Evolutionary conservation across 2,113 vertebrate species (phyloP).

Genomic region (Chiloscyllium plagiosum): DNA sequence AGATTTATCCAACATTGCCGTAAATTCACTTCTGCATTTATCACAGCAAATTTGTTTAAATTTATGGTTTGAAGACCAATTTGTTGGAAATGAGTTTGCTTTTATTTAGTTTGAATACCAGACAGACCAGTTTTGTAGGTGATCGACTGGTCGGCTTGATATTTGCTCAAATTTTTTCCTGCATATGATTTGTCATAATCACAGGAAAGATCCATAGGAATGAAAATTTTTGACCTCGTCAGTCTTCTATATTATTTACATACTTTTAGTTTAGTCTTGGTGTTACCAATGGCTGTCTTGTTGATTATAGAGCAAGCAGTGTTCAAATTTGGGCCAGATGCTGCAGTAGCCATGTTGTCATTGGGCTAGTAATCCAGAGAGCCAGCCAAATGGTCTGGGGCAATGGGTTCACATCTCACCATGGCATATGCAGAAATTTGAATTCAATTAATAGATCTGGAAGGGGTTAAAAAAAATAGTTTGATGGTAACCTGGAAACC

Average conservation of each 20-base stretch:
- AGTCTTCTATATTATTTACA: neutral
- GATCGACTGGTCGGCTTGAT: neutral
- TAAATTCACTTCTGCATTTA: conserved; percentile 52
- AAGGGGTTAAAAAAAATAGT: too few species aligned
- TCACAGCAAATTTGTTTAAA: conserved; percentile 42
- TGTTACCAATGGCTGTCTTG: neutral
- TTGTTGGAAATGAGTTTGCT: neutral
- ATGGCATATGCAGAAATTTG: too few species aligned
- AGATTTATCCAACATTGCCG: conserved; percentile 60
- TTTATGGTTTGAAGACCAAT: neutral
- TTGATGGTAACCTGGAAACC: too few species aligned
- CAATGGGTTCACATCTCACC: neutral
- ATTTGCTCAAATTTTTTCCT: neutral
- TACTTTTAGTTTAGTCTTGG: neutral
- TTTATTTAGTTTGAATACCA: neutral
- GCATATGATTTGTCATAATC: neutral
- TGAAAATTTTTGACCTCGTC: neutral
- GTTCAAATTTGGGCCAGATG: neutral
- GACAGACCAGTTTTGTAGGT: neutral
- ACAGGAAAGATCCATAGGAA: neutral
- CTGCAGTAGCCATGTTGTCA: neutral
- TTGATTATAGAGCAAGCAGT: too few species aligned
- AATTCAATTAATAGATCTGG: too few species aligned
- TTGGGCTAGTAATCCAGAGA: neutral
- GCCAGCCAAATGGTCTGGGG: neutral